Evolutionary conservation across 2,113 vertebrate species (phyloP).

Genomic region (Ptyas mucosa): DNA sequence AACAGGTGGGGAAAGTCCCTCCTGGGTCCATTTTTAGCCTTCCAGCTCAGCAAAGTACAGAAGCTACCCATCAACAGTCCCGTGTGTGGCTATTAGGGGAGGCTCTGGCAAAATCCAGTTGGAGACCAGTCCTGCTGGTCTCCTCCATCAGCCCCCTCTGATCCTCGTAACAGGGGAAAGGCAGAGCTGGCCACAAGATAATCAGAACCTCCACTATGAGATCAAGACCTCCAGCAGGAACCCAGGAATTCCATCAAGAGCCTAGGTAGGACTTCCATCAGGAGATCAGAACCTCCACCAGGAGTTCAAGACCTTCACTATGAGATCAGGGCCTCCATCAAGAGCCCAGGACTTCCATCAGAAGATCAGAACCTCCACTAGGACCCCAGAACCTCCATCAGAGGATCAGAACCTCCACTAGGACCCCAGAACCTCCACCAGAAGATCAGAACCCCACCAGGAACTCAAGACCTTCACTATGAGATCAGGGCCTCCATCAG

Average conservation of each 20-base stretch:
- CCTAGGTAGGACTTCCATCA: no score
- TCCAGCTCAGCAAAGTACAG: neutral
- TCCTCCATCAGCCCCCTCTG: neutral
- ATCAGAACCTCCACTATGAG: neutral
- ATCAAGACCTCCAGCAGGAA: neutral
- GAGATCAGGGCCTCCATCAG: no score
- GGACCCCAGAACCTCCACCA: accelerated
- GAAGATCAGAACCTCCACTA: no score
- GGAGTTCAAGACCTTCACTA: no score
- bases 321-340: neutral
- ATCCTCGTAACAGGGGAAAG: neutral
- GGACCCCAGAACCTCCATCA: no score
- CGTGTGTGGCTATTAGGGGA: neutral
- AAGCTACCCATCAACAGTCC: neutral
- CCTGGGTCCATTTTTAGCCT: neutral
- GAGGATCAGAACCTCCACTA: no score
- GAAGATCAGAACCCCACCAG: no score
- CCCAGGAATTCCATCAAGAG: neutral
- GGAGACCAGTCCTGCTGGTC: neutral
- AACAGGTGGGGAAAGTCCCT: neutral
- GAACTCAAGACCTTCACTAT: no score
- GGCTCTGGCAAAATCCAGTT: neutral
- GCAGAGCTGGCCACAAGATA: neutral
- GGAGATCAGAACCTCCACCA: neutral
- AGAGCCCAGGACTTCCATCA: neutral